These are phyloP conservation scores for Paralichthys olivaceus DNA, from an alignment of 2,113 vertebrate species.

Conservation along the genomic window DNA sequence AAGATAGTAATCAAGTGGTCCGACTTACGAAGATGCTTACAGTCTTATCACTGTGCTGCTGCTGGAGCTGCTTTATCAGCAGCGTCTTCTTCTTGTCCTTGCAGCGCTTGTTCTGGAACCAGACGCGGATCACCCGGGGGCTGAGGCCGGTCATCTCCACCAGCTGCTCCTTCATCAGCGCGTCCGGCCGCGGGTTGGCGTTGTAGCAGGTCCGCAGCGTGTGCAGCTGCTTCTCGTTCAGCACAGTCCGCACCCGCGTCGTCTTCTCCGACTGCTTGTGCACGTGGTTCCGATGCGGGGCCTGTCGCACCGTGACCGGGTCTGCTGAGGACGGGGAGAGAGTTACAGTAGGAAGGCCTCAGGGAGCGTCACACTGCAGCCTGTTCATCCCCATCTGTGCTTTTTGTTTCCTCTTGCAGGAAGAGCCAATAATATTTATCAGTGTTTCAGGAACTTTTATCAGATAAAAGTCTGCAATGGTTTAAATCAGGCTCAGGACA, in stretches of 20 bases:
- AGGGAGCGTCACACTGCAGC: not conserved
- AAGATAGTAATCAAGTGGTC: conserved; percentile 52
- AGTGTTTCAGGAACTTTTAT: not conserved
- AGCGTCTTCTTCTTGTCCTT: conserved; percentile 97
- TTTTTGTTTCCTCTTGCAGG: not conserved
- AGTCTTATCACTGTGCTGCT: conserved; percentile 91
- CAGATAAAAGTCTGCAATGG: not conserved
- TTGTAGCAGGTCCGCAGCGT: conserved; percentile 95
- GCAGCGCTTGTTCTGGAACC: conserved; percentile 99
- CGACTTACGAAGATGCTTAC: conserved; percentile 85
- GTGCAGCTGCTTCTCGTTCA: conserved; percentile 97
- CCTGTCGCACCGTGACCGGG: conserved; percentile 84
- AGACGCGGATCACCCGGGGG: conserved; percentile 95
- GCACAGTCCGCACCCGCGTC: conserved; percentile 93
- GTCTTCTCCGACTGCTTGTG: conserved; percentile 93
- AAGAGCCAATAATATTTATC: not conserved
- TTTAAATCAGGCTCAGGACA: not conserved
- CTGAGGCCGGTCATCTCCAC: conserved; percentile 98
- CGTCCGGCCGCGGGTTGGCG: conserved; percentile 95
- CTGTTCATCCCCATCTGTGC: not conserved
- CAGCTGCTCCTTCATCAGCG: conserved; percentile 97
- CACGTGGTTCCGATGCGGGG: conserved; percentile 86
- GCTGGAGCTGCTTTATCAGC: conserved; percentile 93
- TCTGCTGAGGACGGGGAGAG: conserved; percentile 73
- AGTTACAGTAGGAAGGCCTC: not conserved